Evolutionary conservation across 1,140 invertebrate species (phyloP).

Genomic region (Drosophila insularis): DNA sequence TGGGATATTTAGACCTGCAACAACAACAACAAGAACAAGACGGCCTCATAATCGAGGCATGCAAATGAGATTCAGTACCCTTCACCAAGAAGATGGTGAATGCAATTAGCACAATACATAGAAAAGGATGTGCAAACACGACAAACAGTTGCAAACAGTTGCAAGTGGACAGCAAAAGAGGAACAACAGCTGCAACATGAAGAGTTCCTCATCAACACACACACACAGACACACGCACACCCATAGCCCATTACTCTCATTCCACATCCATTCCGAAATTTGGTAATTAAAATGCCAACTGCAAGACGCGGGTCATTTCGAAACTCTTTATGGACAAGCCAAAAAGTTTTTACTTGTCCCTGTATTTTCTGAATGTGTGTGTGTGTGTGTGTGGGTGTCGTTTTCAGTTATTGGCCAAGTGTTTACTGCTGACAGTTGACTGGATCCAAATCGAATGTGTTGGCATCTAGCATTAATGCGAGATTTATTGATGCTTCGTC

Average conservation of each 20-base stretch:
- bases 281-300: conserved; percentile 73
- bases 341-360: conserved; percentile 15
- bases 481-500: conserved; percentile 67
- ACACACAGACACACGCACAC: conserved; percentile 15
- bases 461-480: conserved; percentile 54
- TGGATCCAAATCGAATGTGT: conserved; percentile 45
- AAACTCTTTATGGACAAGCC: conserved; percentile 25
- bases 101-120: conserved; percentile 69
- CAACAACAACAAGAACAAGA: background rate
- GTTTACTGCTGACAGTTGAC: conserved; percentile 56
- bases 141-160: conserved; percentile 78
- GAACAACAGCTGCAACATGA: conserved; percentile 25
- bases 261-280: conserved; percentile 22
- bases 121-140: conserved; percentile 77
- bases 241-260: background rate
- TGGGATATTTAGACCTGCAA: background rate
- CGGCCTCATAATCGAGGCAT: background rate
- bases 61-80: conserved; percentile 8
- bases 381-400: conserved; percentile 17
- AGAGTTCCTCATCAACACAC: conserved; percentile 46
- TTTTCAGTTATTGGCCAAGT: conserved; percentile 67
- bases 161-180: conserved; percentile 50
- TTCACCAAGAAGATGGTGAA: background rate
- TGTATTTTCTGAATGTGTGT: background rate
- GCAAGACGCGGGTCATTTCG: conserved; percentile 46